These are phyloP conservation scores for Ammospiza caudacuta DNA, from an alignment of 2,113 vertebrate genomes.

Conservation along the genomic window DNA sequence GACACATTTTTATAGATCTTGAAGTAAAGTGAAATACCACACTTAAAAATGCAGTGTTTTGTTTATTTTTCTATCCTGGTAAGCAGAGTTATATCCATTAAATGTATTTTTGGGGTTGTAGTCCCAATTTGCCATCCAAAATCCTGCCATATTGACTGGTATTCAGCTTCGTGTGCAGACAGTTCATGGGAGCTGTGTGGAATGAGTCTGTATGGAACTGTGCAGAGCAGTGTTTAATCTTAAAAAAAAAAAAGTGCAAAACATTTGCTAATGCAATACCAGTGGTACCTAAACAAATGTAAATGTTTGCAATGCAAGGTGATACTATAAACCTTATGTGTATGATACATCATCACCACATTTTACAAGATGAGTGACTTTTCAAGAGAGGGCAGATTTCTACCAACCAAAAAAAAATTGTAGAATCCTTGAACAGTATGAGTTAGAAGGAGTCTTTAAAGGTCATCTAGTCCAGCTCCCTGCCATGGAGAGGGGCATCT, in stretches of 20 bases:
- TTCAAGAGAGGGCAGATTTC: neutral
- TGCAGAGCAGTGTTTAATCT: neutral
- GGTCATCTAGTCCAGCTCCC: neutral
- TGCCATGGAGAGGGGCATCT: neutral
- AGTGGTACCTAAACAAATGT: neutral
- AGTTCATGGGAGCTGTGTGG: neutral
- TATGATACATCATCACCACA: neutral
- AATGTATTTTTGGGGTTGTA: neutral
- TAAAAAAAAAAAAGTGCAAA: neutral
- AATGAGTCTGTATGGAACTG: neutral
- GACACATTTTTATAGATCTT: neutral
- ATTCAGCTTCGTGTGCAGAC: neutral
- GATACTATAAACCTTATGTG: neutral
- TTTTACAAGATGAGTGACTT: neutral
- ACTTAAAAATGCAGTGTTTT: neutral
- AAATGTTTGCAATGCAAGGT: neutral
- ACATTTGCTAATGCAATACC: neutral
- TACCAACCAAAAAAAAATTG: neutral
- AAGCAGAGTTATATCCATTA: neutral
- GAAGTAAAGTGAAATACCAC: neutral
- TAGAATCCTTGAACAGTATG: neutral
- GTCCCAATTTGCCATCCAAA: neutral
- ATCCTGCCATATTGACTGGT: neutral
- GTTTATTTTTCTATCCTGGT: neutral
- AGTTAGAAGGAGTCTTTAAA: neutral